phyloP scores from a whole-genome alignment of 1,140 invertebrate species.

The Lepidurus arcticus region DNA sequence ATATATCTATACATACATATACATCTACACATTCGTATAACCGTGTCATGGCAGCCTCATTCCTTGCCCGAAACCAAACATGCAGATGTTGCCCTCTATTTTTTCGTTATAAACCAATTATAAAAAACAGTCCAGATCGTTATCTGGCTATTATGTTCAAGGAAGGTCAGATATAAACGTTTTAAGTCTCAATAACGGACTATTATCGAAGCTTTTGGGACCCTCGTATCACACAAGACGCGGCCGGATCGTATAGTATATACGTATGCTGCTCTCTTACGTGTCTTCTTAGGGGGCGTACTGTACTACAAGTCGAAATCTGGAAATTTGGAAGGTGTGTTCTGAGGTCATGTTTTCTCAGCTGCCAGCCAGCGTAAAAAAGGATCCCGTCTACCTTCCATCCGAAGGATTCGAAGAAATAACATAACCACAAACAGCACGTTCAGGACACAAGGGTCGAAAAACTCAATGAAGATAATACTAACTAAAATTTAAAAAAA shows the following conservation, averaged over 20 bases:
- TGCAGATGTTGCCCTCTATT: not conserved
- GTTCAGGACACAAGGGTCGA: not conserved
- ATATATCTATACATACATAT: not conserved
- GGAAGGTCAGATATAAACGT: slow-evolving; percentile 6
- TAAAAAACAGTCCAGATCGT: not conserved
- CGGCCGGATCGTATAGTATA: not conserved
- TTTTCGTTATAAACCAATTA: not conserved
- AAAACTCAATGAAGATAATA: not conserved
- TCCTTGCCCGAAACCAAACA: slow-evolving; percentile 21
- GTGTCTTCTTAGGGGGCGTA: not conserved
- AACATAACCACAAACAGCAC: not conserved
- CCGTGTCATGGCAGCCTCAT: not conserved
- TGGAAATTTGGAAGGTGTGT: not conserved
- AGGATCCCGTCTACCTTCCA: not conserved
- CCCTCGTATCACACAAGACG: not conserved
- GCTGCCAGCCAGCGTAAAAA: not conserved
- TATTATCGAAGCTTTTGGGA: not conserved
- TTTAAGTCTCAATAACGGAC: slow-evolving; percentile 1
- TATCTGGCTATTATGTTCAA: slow-evolving; percentile 20
- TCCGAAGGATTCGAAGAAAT: not conserved
- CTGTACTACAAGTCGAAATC: not conserved
- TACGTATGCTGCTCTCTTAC: not conserved
- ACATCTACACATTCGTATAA: not conserved
- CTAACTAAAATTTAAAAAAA: not conserved
- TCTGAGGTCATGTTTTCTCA: slow-evolving; percentile 9